Percentiles rank a stretch among this genome's conserved stretches.
Conservation (phyloP, 1,140 invertebrate genomes). For the Drosophila sulfurigaster region DNA sequence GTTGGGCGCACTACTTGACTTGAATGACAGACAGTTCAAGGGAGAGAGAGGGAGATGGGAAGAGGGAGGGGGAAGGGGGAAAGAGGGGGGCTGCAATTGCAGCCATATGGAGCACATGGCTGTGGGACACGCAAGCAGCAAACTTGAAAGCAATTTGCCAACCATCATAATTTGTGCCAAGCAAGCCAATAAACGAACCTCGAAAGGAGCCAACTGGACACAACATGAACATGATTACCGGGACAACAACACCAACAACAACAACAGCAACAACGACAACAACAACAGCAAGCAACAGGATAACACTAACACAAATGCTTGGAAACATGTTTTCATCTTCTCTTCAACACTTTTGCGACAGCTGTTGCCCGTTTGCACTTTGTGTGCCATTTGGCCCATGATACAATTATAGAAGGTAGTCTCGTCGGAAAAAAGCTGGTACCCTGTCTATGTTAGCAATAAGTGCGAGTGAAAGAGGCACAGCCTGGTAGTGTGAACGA, state of each 20-base stretch:
- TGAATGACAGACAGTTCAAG: conserved; percentile 6
- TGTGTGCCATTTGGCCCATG: conserved; percentile 9
- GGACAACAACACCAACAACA: neutral
- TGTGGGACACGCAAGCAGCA: conserved; percentile 55
- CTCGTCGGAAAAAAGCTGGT: no score
- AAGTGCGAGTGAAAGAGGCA: no score
- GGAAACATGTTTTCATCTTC: no score
- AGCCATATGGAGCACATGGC: conserved; percentile 53
- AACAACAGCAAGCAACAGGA: no score
- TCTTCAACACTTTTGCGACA: conserved; percentile 17
- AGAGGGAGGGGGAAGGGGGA: neutral
- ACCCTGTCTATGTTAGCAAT: no score
- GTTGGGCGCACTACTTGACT: conserved; percentile 23
- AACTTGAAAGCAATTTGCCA: conserved; percentile 52
- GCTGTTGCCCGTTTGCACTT: conserved; percentile 35
- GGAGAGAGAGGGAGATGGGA: neutral
- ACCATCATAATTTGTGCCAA: conserved; percentile 56
- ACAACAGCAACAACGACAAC: no score
- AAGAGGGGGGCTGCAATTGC: conserved; percentile 13
- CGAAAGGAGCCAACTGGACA: conserved; percentile 2
- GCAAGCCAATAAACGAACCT: conserved; percentile 65
- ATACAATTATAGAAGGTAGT: no score
- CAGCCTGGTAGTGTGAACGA: no score
- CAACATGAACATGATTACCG: conserved; percentile 9
- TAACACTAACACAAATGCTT: no score